Percentiles rank a stretch among this genome's conserved stretches.
Evolutionary conservation across 2,797 vertebrate genomes (phyloP).

Genomic region (Mustela erminea): DNA sequence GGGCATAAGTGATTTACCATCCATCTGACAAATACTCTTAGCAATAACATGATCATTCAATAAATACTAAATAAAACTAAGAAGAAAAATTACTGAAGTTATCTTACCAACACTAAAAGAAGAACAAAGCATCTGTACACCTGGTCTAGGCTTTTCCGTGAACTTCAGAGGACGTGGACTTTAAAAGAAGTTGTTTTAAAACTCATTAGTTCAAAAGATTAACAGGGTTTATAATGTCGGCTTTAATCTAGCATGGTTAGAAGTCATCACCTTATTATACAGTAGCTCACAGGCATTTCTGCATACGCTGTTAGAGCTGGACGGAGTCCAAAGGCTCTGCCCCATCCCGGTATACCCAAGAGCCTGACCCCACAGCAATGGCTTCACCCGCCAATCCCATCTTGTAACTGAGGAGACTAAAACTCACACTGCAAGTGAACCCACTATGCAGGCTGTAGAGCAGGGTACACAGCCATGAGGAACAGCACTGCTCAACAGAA

Average conservation of each 20-base stretch:
- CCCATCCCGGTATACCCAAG: background rate
- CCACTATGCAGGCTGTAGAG: background rate
- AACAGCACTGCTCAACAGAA: background rate
- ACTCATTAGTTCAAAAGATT: background rate
- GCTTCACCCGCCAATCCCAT: background rate
- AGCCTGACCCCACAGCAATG: background rate
- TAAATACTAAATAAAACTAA: conserved; percentile 20
- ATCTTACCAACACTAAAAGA: conserved; percentile 98
- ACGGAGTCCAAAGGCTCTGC: background rate
- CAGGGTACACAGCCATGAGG: background rate
- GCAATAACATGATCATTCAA: background rate
- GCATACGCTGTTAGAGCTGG: background rate
- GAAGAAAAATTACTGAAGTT: background rate
- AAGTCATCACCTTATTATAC: background rate
- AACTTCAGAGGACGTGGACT: conserved; percentile 97
- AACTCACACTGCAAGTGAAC: background rate
- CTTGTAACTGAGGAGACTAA: background rate
- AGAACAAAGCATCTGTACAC: conserved; percentile 97
- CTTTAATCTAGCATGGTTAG: conserved; percentile 1
- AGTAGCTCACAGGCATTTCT: background rate
- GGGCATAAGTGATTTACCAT: background rate
- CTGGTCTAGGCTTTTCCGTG: conserved; percentile 95
- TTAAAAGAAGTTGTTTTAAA: conserved; percentile 76
- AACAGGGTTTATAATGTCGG: background rate
- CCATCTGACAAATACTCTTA: background rate